Evolutionary conservation across 2,797 vertebrate species (phyloP).

Genomic region (Acipenser oxyrinchus): DNA sequence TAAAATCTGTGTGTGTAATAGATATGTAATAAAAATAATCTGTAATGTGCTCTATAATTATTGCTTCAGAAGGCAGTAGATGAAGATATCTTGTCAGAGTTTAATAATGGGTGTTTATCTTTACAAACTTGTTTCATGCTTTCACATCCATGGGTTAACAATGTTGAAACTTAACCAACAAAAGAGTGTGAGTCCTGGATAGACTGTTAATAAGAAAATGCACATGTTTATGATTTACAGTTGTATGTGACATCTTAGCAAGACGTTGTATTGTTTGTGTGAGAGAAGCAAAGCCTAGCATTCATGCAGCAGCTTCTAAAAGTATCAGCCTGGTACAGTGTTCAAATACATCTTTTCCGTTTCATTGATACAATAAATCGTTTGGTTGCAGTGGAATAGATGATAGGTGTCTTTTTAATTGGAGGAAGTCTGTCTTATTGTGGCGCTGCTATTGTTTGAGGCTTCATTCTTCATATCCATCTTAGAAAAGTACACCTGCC

Average conservation of each 20-base stretch:
- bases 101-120: no score
- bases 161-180: no score
- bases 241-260: neutral
- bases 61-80: neutral
- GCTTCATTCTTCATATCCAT: no score
- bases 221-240: neutral
- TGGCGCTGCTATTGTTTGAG: conserved; percentile 2
- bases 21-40: no score
- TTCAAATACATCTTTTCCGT: conserved; percentile 45
- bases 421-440: neutral
- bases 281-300: neutral
- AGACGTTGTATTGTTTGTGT: neutral
- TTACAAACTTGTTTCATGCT: no score
- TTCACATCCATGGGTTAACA: no score
- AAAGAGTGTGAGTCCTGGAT: no score
- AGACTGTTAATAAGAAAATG: no score
- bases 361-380: conserved; percentile 59
- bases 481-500: neutral
- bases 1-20: no score
- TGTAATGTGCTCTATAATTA: no score
- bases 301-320: neutral
- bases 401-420: conserved; percentile 40
- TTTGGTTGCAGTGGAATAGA: conserved; percentile 51
- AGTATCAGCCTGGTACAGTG: neutral
- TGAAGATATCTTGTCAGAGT: no score